Evolutionary conservation across 2,888 invertebrate genomes (phyloP).

Genomic region (Melinaea menophilus): DNA sequence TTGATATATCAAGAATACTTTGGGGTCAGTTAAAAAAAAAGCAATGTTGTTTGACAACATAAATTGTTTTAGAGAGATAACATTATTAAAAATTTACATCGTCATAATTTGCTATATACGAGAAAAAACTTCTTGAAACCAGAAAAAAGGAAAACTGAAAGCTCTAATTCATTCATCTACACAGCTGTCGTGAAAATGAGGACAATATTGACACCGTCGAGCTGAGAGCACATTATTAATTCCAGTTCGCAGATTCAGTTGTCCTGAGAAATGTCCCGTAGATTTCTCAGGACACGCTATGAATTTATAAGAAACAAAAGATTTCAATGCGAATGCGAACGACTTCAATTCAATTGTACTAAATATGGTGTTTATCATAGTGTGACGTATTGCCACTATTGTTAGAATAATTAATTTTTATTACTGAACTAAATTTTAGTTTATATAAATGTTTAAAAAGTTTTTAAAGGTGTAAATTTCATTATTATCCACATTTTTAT

Average conservation of each 20-base stretch:
- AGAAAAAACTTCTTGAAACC: background rate
- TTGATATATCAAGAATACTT: background rate
- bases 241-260: slow-evolving; percentile 23
- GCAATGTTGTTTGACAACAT: too few species aligned
- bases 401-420: too few species aligned
- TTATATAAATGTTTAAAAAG: too few species aligned
- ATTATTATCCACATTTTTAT: too few species aligned
- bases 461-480: too few species aligned
- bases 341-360: background rate
- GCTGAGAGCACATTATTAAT: slow-evolving; percentile 31
- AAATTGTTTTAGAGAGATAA: too few species aligned
- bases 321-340: slow-evolving; percentile 9
- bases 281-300: slow-evolving; percentile 19
- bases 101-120: too few species aligned
- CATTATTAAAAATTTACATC: too few species aligned
- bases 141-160: slow-evolving; percentile 4
- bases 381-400: too few species aligned
- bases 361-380: too few species aligned
- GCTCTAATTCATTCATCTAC: slow-evolving; percentile 10
- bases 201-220: slow-evolving; percentile 11
- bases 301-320: slow-evolving; percentile 21
- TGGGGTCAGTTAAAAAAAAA: background rate
- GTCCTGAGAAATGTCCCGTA: slow-evolving; percentile 25
- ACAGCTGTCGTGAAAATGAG: slow-evolving; percentile 14
- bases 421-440: too few species aligned